phyloP scores from a whole-genome alignment of 2,888 invertebrate species.

The Drosophila barbarae region DNA sequence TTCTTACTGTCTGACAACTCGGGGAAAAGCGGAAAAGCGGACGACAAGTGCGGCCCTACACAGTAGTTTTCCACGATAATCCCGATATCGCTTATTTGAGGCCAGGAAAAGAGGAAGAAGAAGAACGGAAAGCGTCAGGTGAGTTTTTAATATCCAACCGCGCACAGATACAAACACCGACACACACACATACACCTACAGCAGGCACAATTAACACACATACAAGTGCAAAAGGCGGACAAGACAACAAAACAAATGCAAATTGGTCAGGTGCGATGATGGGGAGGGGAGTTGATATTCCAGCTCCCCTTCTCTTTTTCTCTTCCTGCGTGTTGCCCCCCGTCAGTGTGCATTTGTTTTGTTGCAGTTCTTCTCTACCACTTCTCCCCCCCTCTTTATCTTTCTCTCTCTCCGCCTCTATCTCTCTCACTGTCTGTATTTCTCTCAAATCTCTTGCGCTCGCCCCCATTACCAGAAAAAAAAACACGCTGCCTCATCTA shows the following conservation, averaged over 20 bases:
- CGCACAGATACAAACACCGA: constrained; percentile 17
- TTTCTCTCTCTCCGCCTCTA: constrained; percentile 41
- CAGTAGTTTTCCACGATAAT: constrained; percentile 35
- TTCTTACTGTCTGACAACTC: constrained; percentile 18
- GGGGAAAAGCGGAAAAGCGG: constrained; percentile 16
- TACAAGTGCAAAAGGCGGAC: constrained; percentile 31
- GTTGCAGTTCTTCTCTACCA: constrained; percentile 22
- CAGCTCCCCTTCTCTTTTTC: constrained; percentile 3
- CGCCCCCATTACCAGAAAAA: constrained; percentile 37
- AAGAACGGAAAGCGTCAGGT: constrained; percentile 61
- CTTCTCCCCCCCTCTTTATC: constrained; percentile 2
- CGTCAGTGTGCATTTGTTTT: constrained; percentile 27
- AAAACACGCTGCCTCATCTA: constrained; percentile 58
- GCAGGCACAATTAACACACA: constrained; percentile 35
- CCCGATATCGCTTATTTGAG: constrained; percentile 31
- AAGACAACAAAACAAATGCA: constrained; percentile 37
- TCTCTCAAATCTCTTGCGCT: constrained; percentile 50
- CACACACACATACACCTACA: constrained; percentile 5
- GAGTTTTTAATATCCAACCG: constrained; percentile 57
- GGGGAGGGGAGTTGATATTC: constrained; percentile 13
- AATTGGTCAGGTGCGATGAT: constrained; percentile 26
- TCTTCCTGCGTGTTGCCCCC: background rate
- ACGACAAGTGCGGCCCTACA: background rate
- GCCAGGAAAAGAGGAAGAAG: constrained; percentile 11
- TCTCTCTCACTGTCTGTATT: constrained; percentile 27